Conservation (phyloP, 2,888 invertebrate genomes). For the Nudaria mundana region DNA sequence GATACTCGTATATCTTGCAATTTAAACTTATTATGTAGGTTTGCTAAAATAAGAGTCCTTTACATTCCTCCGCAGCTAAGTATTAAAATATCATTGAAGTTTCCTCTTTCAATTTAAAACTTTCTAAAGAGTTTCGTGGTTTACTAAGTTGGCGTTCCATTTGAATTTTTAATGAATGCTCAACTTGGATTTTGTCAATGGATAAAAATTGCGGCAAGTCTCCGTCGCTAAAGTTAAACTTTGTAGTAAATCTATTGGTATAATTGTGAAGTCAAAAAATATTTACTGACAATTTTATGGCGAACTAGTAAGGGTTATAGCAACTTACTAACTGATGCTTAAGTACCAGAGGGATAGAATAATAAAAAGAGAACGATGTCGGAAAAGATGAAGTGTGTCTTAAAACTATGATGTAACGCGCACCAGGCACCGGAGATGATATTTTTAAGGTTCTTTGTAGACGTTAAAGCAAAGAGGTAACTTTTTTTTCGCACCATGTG, state of each 20-base stretch:
- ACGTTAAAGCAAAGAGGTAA: constrained; percentile 37
- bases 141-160: constrained; percentile 39
- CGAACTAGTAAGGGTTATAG: constrained; percentile 12
- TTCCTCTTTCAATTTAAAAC: constrained; percentile 37
- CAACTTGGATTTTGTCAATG: constrained; percentile 37
- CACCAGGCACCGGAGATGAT: constrained; percentile 35
- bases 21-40: too few relatives aligned
- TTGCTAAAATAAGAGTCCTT: too few relatives aligned
- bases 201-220: constrained; percentile 28
- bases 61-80: constrained; percentile 16
- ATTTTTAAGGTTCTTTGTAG: constrained; percentile 37
- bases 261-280: constrained; percentile 5
- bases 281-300: constrained; percentile 11
- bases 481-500: constrained; percentile 33
- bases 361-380: too few relatives aligned
- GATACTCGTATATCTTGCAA: too few relatives aligned
- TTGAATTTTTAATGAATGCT: constrained; percentile 51
- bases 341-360: constrained; percentile 14
- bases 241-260: constrained; percentile 10
- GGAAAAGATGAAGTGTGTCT: constrained; percentile 28
- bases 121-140: constrained; percentile 41
- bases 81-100: constrained; percentile 42
- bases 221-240: constrained; percentile 5
- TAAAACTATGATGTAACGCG: constrained; percentile 35
- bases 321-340: constrained; percentile 7